Evolutionary conservation across 2,888 invertebrate species (phyloP), one percentile per base, ranked within the genome.

Genomic region (Drosophila nr. perissopoda): DNA sequence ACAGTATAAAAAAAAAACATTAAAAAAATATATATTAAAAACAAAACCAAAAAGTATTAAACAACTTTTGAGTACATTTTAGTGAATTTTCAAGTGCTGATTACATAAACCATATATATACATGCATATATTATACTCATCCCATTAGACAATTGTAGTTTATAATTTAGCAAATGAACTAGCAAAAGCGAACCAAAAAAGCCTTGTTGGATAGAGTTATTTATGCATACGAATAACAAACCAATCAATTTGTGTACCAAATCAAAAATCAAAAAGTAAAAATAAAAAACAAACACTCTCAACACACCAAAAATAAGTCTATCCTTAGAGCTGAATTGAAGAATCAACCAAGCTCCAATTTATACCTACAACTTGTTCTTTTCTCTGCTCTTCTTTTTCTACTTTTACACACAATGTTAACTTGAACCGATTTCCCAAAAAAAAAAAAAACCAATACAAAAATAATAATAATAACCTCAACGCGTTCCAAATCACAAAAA

Each of bases 331-430:
- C 69, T 81, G 62, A 68, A 66, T 52, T 58, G 65, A 68, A 81
- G 67, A 62, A 54, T 33, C 46, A 80, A 66, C 52, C 36, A 64
- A 71, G 72, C 78, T 81, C 78, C 72, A 72, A 81, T 70, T 70
- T 81, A 75, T 76, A 82, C 79, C 88, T 76, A 79, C 81, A 83
- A 81, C 79, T 74, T 87, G 86, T 88, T 91, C 82, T 92, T 91
- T 91, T 92, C 89, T 91, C 91, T 91, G 91, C 81, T 91, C 86
- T 85, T 88, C 91, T 88, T 89, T 88, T 89, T 80, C 86, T 81
- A 76, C 72, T 70, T 72, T 73, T 72, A 56, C 70, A 77, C 68
- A 75, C 74, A 65, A 82, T 71, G 60, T 72, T 70, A 66, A 67
- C 60, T 56, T 74, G 38, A 62, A 54, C 27, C 31, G 58, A 53